A percentile compares a stretch with the other conserved stretches of the same genome.
Conservation (phyloP, 2,797 vertebrate genomes). For the Aeoliscus strigatus region DNA sequence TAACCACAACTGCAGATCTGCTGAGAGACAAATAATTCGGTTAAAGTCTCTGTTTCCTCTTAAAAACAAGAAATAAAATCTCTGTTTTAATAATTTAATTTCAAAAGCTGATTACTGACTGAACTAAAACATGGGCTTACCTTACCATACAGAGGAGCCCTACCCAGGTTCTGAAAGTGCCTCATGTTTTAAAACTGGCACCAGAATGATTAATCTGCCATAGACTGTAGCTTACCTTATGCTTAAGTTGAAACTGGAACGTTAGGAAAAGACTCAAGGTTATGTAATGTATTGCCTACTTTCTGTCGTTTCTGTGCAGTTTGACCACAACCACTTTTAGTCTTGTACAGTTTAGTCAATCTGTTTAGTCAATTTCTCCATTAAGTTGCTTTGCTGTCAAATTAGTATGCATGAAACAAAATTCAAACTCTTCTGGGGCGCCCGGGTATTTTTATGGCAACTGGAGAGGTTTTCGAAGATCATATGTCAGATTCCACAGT, state of each 20-base stretch:
- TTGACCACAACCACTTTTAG: constrained; percentile 12
- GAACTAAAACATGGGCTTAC: constrained; percentile 35
- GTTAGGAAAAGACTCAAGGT: no score
- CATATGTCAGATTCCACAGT: constrained; percentile 18
- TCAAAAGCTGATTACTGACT: constrained; percentile 1
- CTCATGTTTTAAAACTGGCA: constrained; percentile 36
- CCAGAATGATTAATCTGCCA: constrained; percentile 62
- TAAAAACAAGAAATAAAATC: constrained; percentile 1
- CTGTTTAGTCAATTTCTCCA: no score
- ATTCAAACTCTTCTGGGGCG: constrained; percentile 6
- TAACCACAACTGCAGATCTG: constrained; percentile 4
- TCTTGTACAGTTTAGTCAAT: background rate
- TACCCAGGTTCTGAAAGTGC: constrained; percentile 10
- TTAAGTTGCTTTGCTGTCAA: no score
- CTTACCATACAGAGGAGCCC: constrained; percentile 19
- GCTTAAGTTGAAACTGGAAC: constrained; percentile 72
- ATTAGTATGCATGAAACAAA: constrained; percentile 9
- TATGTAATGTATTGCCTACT: no score
- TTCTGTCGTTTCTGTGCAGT: background rate
- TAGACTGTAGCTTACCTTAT: constrained; percentile 72
- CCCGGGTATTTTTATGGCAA: constrained; percentile 3
- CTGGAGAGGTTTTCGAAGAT: constrained; percentile 5
- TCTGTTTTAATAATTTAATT: background rate
- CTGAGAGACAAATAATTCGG: background rate
- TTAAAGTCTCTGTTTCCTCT: background rate